These are phyloP conservation scores for Sphecodes monilicornis DNA, from an alignment of 2,888 invertebrate genomes.

Conservation along the genomic window DNA sequence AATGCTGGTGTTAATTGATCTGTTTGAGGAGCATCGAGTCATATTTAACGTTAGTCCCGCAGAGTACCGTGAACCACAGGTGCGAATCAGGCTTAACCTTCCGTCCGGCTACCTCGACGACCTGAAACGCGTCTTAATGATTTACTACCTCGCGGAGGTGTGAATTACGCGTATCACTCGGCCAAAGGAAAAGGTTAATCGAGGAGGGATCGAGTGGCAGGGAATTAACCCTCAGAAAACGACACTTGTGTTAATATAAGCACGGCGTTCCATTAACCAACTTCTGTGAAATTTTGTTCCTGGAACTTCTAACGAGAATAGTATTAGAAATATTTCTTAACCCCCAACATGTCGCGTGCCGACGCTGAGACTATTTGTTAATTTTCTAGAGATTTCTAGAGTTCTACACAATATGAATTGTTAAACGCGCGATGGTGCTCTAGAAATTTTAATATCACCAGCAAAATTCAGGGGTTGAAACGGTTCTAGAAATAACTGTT, in stretches of 20 bases:
- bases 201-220: constrained; percentile 12
- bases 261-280: not conserved
- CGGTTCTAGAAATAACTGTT: too few relatives aligned
- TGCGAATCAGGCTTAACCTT: constrained; percentile 25
- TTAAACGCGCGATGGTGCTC: too few relatives aligned
- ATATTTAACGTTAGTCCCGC: not conserved
- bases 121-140: constrained; percentile 11
- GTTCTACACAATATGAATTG: too few relatives aligned
- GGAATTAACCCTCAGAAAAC: not conserved
- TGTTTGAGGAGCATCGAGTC: constrained; percentile 25
- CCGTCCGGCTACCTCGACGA: constrained; percentile 1
- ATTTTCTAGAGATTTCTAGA: too few relatives aligned
- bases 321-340: too few relatives aligned
- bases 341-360: too few relatives aligned
- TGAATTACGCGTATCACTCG: not conserved
- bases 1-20: not conserved
- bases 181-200: constrained; percentile 11
- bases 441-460: too few relatives aligned
- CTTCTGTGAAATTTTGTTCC: not conserved
- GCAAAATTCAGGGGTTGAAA: too few relatives aligned
- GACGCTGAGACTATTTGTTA: too few relatives aligned
- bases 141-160: not conserved
- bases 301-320: not conserved
- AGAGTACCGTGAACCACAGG: not conserved
- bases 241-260: not conserved